Conservation (phyloP, 2,113 vertebrate species). For the Rhea pennata region DNA sequence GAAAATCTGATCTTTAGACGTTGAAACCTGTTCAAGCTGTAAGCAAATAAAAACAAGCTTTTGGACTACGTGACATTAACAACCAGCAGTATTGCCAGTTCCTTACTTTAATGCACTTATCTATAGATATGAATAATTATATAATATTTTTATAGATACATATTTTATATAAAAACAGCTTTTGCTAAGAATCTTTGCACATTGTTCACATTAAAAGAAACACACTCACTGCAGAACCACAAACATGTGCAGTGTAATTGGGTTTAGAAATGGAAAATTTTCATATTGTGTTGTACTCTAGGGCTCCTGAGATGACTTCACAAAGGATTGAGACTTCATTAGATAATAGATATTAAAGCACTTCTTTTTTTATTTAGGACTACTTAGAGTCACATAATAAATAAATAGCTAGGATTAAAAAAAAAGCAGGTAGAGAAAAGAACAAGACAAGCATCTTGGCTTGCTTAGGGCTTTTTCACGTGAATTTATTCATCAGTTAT, state of each 20-base stretch:
- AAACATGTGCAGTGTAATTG: background rate
- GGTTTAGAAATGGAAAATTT: background rate
- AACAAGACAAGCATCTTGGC: background rate
- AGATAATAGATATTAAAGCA: background rate
- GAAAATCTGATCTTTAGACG: constrained; percentile 21
- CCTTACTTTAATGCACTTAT: background rate
- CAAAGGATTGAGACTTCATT: background rate
- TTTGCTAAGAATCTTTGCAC: background rate
- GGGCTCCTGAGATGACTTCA: background rate
- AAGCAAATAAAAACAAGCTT: background rate
- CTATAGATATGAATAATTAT: background rate
- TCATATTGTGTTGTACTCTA: background rate
- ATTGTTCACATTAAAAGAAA: background rate
- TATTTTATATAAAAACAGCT: background rate
- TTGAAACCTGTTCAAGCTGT: background rate
- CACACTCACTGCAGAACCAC: background rate
- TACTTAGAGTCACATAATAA: background rate
- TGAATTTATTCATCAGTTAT: background rate
- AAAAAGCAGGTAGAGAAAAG: background rate
- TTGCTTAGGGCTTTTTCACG: background rate
- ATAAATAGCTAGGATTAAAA: background rate
- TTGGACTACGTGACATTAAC: background rate
- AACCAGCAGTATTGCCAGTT: background rate
- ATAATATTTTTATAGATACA: background rate
- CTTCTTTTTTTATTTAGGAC: background rate